phyloP scores from a whole-genome alignment of 2,797 vertebrate species.

The Rhyacichthys aspro region DNA sequence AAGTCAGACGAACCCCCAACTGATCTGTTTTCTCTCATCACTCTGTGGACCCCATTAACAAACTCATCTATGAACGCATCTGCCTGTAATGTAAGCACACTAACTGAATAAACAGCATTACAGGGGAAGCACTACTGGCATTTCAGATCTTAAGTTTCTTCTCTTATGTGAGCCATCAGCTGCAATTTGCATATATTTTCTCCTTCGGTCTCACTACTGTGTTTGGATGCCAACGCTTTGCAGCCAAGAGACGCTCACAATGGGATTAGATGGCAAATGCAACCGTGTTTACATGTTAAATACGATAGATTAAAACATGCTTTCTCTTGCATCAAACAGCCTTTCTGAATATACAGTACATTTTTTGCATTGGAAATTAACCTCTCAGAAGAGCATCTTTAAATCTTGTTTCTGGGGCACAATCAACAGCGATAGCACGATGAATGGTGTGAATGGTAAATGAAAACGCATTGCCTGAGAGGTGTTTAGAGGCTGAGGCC shows the following conservation, averaged over 20 bases:
- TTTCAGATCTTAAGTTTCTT: conserved; percentile 20
- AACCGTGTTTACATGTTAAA: conserved; percentile 27
- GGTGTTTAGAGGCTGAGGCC: too few relatives aligned
- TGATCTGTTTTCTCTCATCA: conserved; percentile 32
- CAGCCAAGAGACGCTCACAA: conserved; percentile 24
- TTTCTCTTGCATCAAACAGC: conserved; percentile 1
- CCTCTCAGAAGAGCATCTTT: too few relatives aligned
- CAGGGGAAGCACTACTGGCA: conserved; percentile 4
- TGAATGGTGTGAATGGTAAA: too few relatives aligned
- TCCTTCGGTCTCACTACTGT: conserved; percentile 26
- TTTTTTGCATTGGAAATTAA: conserved; percentile 13
- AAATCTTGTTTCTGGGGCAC: too few relatives aligned
- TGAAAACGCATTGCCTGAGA: too few relatives aligned
- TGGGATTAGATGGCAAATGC: conserved; percentile 33
- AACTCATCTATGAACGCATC: conserved; percentile 27
- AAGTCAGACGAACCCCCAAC: conserved; percentile 46
- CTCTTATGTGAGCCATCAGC: background rate
- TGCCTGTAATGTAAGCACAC: conserved; percentile 36
- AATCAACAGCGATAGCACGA: too few relatives aligned
- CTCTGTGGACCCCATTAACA: conserved; percentile 26
- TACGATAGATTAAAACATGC: conserved; percentile 15
- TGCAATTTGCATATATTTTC: conserved; percentile 34
- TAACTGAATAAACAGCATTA: conserved; percentile 25
- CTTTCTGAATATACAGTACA: conserved; percentile 8
- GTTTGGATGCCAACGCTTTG: conserved; percentile 15